Percentiles rank a stretch among this genome's conserved stretches.
phyloP scores from a whole-genome alignment of 2,113 vertebrate genomes.

The Sigmodon hispidus region DNA sequence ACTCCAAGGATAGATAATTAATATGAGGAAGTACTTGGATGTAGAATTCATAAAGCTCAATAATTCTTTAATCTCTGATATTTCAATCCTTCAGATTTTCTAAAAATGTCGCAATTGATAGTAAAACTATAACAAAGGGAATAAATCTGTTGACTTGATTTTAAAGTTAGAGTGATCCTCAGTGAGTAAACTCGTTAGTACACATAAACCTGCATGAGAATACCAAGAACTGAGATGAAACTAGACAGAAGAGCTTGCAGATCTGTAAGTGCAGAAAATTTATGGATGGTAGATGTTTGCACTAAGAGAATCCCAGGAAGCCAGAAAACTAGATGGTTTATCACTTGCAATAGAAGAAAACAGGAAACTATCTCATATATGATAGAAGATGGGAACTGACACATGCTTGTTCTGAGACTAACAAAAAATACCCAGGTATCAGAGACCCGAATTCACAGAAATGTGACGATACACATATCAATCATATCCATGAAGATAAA shows the following conservation, averaged over 20 bases:
- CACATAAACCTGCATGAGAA: background rate
- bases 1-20: background rate
- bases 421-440: too few relatives aligned
- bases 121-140: background rate
- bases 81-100: background rate
- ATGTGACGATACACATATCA: background rate
- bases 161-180: rapidly evolving
- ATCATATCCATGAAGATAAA: background rate
- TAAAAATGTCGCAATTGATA: too few relatives aligned
- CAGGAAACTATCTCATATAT: background rate
- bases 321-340: rapidly evolving
- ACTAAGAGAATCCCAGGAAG: background rate
- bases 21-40: background rate
- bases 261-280: background rate
- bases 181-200: background rate
- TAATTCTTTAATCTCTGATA: background rate
- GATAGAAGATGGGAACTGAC: background rate
- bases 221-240: background rate
- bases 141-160: background rate
- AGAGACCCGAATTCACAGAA: background rate
- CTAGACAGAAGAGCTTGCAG: background rate
- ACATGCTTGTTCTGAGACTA: too few relatives aligned
- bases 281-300: background rate
- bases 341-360: background rate
- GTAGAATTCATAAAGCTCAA: background rate